Percentiles rank a stretch among this genome's conserved stretches.
Evolutionary conservation across 37 sponge, comb jelly and placozoan species (phyloP).

Genomic region (Haliclona indistincta): DNA sequence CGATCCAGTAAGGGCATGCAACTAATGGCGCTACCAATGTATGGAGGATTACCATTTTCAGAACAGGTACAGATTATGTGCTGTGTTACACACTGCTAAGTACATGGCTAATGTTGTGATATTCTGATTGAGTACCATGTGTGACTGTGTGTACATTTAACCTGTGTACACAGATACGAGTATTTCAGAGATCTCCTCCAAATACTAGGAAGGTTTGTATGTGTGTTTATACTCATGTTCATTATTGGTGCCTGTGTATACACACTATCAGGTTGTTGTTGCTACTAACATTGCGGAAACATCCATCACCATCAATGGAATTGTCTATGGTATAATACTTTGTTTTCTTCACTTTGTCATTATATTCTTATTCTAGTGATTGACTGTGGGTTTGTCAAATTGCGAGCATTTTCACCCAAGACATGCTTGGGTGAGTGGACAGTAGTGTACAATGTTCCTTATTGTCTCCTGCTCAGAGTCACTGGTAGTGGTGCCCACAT

Average conservation of each 20-base stretch:
- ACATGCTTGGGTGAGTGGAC: constrained; percentile 60
- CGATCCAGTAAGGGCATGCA: constrained; percentile 48
- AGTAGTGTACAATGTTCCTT: neutral
- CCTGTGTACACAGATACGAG: constrained; percentile 55
- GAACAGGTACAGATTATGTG: constrained; percentile 94
- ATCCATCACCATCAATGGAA: constrained; percentile 88
- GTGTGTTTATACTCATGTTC: neutral
- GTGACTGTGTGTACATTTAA: neutral
- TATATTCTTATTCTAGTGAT: constrained; percentile 51
- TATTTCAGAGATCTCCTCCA: constrained; percentile 70
- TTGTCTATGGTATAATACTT: constrained; percentile 85
- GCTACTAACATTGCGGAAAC: constrained; percentile 97
- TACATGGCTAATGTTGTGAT: too few species aligned
- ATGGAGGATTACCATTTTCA: constrained; percentile 78
- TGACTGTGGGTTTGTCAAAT: constrained; percentile 95
- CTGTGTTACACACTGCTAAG: too few species aligned
- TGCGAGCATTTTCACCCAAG: constrained; percentile 68
- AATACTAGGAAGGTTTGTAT: constrained; percentile 69
- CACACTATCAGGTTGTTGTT: constrained; percentile 66
- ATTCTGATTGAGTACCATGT: neutral
- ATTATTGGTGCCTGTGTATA: neutral
- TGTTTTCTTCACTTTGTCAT: neutral
- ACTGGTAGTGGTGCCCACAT: constrained; percentile 80
- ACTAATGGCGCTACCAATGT: constrained; percentile 75
- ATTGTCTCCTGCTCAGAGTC: constrained; percentile 54